Evolutionary conservation across 2,113 vertebrate species (phyloP).

Genomic region (Cathartes aura): DNA sequence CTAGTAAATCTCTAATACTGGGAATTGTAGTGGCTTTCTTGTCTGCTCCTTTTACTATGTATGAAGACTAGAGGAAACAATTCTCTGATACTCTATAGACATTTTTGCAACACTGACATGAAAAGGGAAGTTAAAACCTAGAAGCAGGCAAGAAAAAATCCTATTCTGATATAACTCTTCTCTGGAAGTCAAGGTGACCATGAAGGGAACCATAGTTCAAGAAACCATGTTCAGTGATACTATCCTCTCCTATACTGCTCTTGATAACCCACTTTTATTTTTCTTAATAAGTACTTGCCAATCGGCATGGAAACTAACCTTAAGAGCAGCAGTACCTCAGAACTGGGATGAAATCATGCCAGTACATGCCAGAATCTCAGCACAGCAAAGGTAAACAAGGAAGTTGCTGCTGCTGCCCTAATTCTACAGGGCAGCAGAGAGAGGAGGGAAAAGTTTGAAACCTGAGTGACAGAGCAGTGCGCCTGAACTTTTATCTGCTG

Average conservation of each 20-base stretch:
- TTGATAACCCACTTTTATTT: not conserved
- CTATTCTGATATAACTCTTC: not conserved
- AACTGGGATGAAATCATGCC: not conserved
- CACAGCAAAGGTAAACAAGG: not conserved
- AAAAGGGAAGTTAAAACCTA: not conserved
- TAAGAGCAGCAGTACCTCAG: not conserved
- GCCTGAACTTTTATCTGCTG: not conserved
- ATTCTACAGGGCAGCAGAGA: not conserved
- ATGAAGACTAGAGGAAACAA: not conserved
- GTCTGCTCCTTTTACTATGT: not conserved
- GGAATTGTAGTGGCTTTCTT: not conserved
- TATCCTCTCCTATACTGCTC: not conserved
- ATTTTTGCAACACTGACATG: not conserved
- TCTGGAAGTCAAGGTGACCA: not conserved
- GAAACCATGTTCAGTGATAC: not conserved
- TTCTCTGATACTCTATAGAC: not conserved
- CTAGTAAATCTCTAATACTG: not conserved
- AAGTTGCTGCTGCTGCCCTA: not conserved
- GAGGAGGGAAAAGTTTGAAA: not conserved
- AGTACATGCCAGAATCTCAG: not conserved
- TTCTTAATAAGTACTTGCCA: not conserved
- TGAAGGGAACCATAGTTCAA: not conserved
- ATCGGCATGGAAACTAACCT: not conserved
- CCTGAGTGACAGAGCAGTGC: not conserved
- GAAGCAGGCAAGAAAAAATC: not conserved